phyloP scores from a whole-genome alignment of 1,140 invertebrate genomes.

The Cydia strobilella region DNA sequence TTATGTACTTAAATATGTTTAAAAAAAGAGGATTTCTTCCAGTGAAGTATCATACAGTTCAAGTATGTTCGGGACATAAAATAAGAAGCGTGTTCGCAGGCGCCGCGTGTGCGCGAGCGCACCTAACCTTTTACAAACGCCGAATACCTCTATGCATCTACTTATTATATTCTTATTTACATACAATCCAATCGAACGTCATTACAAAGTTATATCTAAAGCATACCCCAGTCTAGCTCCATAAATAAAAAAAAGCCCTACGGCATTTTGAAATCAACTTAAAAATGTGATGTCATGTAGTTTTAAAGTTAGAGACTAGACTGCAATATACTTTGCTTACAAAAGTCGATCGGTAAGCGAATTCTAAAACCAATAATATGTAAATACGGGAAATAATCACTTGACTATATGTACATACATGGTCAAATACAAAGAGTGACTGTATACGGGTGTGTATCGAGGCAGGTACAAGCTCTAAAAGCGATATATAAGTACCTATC shows the following conservation, averaged over 20 bases:
- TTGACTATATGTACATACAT: conserved; percentile 29
- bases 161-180: conserved; percentile 42
- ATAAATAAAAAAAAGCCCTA: background rate
- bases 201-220: conserved; percentile 18
- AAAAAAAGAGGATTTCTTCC: no score
- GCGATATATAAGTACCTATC: no score
- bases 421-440: conserved; percentile 10
- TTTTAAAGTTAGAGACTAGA: background rate
- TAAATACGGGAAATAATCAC: conserved; percentile 4
- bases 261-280: background rate
- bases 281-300: conserved; percentile 20
- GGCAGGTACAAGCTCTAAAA: conserved; percentile 6
- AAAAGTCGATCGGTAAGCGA: conserved; percentile 24
- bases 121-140: conserved; percentile 22
- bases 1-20: no score
- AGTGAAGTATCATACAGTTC: background rate
- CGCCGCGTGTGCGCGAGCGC: conserved; percentile 33
- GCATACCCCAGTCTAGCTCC: conserved; percentile 3
- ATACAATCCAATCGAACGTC: conserved; percentile 43
- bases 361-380: conserved; percentile 13
- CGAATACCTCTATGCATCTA: conserved; percentile 36
- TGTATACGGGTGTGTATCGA: conserved; percentile 19
- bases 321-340: conserved; percentile 19
- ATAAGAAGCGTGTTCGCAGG: conserved; percentile 53
- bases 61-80: conserved; percentile 40